Evolutionary conservation across 2,888 invertebrate species (phyloP), one percentile per base, ranked within the genome.

Genomic region (Leptinotarsa juncta): DNA sequence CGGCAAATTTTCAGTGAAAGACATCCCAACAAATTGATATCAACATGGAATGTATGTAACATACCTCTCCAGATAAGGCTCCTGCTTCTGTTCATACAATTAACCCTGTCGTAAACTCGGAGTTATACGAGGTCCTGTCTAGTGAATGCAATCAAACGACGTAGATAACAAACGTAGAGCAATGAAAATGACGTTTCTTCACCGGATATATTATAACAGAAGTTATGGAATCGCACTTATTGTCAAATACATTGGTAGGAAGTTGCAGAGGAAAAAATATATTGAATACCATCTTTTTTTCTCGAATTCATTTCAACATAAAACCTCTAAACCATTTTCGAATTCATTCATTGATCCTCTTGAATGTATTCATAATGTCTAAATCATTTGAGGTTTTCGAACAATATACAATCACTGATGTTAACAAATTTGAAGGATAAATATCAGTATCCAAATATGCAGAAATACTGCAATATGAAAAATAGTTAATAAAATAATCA

Each of bases 71-170:
- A 57, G 62, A 62, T 62, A 62, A 42, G 62, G 62, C 42, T 62
- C 16, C 32, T 62, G 62, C 57, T 23, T 57, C 57, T 57, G 57
- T 57, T 57, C 57, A 57, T 57, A 57, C 62, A 62, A 62, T 62
- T 62, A 62, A 32, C 62, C 62, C 32, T 42, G 42, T 62, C 62
- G 62, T 62, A 62, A 62, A 62, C 32, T 62, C n/a, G 62, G 42
- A 42, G n/a, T 62, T 32, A 62, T 62, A 62, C 18, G 26, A 42
- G 62, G 42, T 26, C 16, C 26, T 62, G 62, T 62, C 32, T 16
- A 62, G 32, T 62, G 20, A 62, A 16, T 62, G 62, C 62, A 62
- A 62, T 62, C 62, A 62, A 62, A 32, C 42, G 26, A 62, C 62
- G 32, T 7, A 32, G 62, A 62, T 62, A 42, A n/a, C 12, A 26